These are phyloP conservation scores for Marmota flaviventris DNA, from an alignment of 2,113 vertebrate genomes.

Conservation along the genomic window DNA sequence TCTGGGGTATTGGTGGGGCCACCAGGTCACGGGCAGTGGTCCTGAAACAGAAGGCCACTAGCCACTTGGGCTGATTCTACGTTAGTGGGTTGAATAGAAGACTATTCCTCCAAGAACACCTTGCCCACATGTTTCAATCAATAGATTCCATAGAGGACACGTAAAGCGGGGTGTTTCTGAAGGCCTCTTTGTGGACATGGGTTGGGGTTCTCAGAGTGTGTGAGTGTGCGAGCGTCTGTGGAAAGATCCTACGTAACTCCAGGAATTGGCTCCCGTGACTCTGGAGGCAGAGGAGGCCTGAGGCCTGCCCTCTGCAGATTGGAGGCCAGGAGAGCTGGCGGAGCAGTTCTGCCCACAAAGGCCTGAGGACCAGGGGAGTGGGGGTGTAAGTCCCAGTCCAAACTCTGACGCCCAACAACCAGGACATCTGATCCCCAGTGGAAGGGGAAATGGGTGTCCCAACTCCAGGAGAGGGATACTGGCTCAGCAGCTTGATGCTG, in stretches of 20 bases:
- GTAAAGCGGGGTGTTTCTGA: rapidly evolving
- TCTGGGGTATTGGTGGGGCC: no score
- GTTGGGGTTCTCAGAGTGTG: neutral
- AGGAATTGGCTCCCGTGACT: neutral
- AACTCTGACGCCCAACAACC: no score
- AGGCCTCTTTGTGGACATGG: neutral
- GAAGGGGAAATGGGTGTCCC: neutral
- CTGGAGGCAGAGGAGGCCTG: neutral
- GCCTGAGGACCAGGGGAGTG: no score
- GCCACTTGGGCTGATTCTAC: neutral
- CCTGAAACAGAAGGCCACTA: neutral
- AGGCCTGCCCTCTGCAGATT: no score
- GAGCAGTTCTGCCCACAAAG: neutral
- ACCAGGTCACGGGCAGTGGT: neutral
- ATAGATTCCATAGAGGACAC: rapidly evolving
- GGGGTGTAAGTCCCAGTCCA: neutral
- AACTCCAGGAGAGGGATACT: no score
- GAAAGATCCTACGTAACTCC: no score
- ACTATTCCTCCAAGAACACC: neutral
- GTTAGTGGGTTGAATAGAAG: neutral
- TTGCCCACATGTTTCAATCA: neutral
- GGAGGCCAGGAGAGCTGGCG: no score
- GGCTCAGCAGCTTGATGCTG: rapidly evolving
- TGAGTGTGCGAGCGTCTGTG: no score
- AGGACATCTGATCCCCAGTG: rapidly evolving